These are phyloP conservation scores for Rhizoglyphus robini DNA, from an alignment of 1,140 invertebrate genomes.

Conservation along the genomic window DNA sequence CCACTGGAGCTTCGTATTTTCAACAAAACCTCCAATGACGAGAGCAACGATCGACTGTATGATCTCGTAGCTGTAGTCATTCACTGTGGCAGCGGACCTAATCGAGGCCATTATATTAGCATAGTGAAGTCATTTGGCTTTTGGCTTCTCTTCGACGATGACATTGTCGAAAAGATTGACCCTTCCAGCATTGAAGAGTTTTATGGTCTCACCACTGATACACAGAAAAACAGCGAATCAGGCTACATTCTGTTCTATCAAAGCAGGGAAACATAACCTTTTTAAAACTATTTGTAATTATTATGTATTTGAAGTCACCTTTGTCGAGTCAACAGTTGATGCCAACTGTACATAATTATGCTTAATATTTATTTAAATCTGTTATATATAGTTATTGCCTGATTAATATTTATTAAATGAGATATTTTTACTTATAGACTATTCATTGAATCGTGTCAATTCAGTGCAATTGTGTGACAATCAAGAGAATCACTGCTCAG, in stretches of 20 bases:
- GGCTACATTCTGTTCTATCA: constrained; percentile 99
- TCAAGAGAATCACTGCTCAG: no score
- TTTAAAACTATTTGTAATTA: no score
- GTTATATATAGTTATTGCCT: no score
- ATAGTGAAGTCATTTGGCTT: constrained; percentile 98
- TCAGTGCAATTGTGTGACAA: no score
- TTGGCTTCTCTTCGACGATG: constrained; percentile 98
- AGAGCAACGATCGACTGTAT: constrained; percentile 64
- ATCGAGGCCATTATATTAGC: constrained; percentile 97
- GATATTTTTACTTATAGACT: no score
- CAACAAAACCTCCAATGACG: constrained; percentile 65
- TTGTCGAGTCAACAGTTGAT: no score
- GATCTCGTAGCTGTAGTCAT: constrained; percentile 97
- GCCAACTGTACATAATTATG: no score
- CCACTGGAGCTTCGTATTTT: constrained; percentile 92
- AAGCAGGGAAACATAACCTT: constrained; percentile 60
- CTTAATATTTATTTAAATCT: no score
- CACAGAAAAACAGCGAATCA: constrained; percentile 97
- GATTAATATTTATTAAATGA: no score
- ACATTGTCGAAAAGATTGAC: constrained; percentile 57
- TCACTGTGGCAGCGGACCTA: constrained; percentile 96
- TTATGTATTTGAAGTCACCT: no score
- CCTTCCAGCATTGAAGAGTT: constrained; percentile 91
- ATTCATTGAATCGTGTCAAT: no score
- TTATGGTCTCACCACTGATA: constrained; percentile 93